A percentile compares a stretch with the other conserved stretches of the same genome.
Conservation (phyloP, 2,113 vertebrate genomes). For the Hydrolagus affinis region DNA sequence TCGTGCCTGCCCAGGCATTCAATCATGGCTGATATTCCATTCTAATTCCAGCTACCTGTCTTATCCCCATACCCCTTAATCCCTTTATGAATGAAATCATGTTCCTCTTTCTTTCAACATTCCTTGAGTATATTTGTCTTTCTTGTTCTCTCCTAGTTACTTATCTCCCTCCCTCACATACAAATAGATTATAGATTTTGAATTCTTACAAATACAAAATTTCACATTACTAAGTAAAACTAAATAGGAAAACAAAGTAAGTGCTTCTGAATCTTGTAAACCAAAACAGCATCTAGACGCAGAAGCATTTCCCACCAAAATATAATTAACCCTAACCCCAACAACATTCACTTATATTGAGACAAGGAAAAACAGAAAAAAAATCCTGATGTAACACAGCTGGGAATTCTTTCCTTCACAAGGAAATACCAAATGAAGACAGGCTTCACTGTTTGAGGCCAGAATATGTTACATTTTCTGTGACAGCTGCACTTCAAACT, state of each 20-base stretch:
- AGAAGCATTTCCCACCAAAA: background rate
- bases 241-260: conserved; percentile 25
- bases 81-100: no score
- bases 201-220: background rate
- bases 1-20: no score
- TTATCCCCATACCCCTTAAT: no score
- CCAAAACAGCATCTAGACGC: conserved; percentile 17
- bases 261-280: background rate
- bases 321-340: conserved; percentile 27
- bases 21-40: no score
- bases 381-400: conserved; percentile 15
- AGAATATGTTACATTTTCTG: background rate
- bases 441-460: background rate
- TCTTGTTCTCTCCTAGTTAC: background rate
- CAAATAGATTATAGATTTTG: no score
- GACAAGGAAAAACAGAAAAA: conserved; percentile 26
- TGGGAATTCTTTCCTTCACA: conserved; percentile 24
- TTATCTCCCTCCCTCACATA: no score
- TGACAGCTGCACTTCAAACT: conserved; percentile 13
- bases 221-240: background rate
- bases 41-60: no score
- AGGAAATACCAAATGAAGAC: conserved; percentile 7
- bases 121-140: background rate
- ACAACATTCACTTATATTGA: conserved; percentile 20
- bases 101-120: background rate